Percentiles rank a stretch among this genome's conserved stretches.
Conservation (phyloP, 2,888 invertebrate species). For the Drosophila testacea region DNA sequence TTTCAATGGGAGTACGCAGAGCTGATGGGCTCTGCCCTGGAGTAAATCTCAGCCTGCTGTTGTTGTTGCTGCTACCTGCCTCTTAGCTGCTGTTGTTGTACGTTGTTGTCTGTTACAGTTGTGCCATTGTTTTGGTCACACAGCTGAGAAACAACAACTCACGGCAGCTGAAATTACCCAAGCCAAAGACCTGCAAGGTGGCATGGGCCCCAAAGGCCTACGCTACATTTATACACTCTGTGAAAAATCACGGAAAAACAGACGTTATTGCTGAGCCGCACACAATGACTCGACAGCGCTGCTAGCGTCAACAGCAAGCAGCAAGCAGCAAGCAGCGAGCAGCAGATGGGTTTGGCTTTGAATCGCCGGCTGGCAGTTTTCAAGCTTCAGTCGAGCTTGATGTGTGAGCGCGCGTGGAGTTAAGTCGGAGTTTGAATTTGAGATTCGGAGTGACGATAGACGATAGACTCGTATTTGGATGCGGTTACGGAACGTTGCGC, state of each 20-base stretch:
- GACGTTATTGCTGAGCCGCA: constrained; percentile 49
- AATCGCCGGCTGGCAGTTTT: constrained; percentile 56
- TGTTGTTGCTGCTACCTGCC: constrained; percentile 24
- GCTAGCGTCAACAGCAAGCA: constrained; percentile 21
- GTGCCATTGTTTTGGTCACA: constrained; percentile 79
- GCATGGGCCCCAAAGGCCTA: constrained; percentile 65
- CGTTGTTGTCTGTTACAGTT: constrained; percentile 57
- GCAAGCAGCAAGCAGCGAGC: constrained; percentile 8
- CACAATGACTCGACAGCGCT: constrained; percentile 68
- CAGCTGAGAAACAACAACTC: constrained; percentile 75
- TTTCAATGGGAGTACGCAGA: constrained; percentile 37
- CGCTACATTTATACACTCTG: constrained; percentile 43
- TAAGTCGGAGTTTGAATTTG: constrained; percentile 13
- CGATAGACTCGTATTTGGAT: constrained; percentile 21
- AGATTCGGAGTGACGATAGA: constrained; percentile 6
- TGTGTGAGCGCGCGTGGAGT: constrained; percentile 55
- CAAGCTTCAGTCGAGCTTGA: constrained; percentile 70
- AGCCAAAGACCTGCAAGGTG: constrained; percentile 81
- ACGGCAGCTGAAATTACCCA: constrained; percentile 75
- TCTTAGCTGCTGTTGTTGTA: constrained; percentile 24
- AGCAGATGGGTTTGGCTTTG: constrained; percentile 62
- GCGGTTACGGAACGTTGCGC: constrained; percentile 62
- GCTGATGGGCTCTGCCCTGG: constrained; percentile 46
- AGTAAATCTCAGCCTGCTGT: constrained; percentile 61
- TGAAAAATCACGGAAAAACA: constrained; percentile 78